Percentiles rank a stretch among this genome's conserved stretches.
These are phyloP conservation scores for Semnopithecus entellus DNA, from an alignment of 2,113 vertebrate species.

Conservation along the genomic window DNA sequence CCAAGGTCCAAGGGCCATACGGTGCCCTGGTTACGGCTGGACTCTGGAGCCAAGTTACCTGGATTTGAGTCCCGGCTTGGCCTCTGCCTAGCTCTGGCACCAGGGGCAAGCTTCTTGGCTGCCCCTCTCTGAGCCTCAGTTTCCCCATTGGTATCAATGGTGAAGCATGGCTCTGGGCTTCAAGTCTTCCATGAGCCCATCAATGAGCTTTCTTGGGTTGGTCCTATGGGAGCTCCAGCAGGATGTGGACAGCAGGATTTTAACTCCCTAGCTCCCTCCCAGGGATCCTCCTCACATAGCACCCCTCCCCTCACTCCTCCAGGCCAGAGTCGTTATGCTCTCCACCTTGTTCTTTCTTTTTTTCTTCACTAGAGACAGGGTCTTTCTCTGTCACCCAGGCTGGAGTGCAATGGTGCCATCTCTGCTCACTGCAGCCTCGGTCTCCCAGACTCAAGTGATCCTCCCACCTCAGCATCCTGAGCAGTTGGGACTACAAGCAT, in stretches of 20 bases:
- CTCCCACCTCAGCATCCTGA: no score
- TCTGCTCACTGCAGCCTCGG: no score
- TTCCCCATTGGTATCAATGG: not conserved
- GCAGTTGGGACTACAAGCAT: no score
- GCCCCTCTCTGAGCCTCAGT: not conserved
- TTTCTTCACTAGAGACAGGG: not conserved
- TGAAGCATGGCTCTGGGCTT: not conserved
- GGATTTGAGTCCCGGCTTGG: fast-evolving
- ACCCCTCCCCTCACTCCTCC: no score
- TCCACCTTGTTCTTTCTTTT: no score
- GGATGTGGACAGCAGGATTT: not conserved
- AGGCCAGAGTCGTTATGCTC: not conserved
- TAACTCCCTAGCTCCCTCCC: not conserved
- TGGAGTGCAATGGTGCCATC: no score
- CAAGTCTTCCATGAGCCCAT: not conserved
- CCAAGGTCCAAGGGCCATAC: fast-evolving
- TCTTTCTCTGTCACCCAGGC: no score
- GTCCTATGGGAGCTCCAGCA: not conserved
- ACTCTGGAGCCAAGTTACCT: not conserved
- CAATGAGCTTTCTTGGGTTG: fast-evolving
- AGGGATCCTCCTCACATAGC: fast-evolving
- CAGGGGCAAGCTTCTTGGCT: not conserved
- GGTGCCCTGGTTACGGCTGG: fast-evolving
- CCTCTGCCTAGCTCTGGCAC: not conserved
- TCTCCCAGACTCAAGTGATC: no score